Evolutionary conservation across 1,140 invertebrate species (phyloP).

Genomic region (Carposina sasakii): DNA sequence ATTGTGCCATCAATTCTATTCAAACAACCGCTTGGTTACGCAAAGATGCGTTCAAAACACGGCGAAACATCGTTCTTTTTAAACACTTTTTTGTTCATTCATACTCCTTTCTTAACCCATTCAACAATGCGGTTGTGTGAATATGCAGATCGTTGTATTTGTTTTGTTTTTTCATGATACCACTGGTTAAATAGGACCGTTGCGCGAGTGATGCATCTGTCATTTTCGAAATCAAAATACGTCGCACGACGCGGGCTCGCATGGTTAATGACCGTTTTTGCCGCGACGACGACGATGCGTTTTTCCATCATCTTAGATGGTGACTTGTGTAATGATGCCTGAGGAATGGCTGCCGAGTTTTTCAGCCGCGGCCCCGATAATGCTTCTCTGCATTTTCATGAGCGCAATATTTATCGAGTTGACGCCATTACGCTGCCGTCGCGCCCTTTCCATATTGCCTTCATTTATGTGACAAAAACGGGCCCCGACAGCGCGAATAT

Average conservation of each 20-base stretch:
- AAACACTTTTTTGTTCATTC: constrained; percentile 35
- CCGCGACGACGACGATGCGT: constrained; percentile 22
- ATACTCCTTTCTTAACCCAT: constrained; percentile 35
- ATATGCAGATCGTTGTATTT: constrained; percentile 61
- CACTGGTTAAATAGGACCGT: too few species aligned
- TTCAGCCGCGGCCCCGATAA: constrained; percentile 29
- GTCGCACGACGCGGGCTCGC: constrained; percentile 17
- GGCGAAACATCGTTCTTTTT: constrained; percentile 10
- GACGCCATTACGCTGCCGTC: constrained; percentile 44
- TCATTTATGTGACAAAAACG: constrained; percentile 58
- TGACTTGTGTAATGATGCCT: constrained; percentile 32
- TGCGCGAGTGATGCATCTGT: constrained; percentile 56
- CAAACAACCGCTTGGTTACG: constrained; percentile 42
- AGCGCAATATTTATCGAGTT: constrained; percentile 55
- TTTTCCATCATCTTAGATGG: constrained; percentile 28
- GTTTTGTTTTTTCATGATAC: constrained; percentile 41
- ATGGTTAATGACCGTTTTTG: constrained; percentile 36
- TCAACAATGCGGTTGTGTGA: constrained; percentile 47
- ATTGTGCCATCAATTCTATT: constrained; percentile 35
- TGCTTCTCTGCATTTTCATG: constrained; percentile 61
- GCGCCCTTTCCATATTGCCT: constrained; percentile 47
- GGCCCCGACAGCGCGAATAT: constrained; percentile 45
- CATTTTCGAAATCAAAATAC: constrained; percentile 57
- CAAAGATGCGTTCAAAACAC: constrained; percentile 56
- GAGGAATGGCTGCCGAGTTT: constrained; percentile 32